Percentiles rank a stretch among this genome's conserved stretches.
phyloP scores from a whole-genome alignment of 1,140 invertebrate species.

The Trigoniulus corallinus region DNA sequence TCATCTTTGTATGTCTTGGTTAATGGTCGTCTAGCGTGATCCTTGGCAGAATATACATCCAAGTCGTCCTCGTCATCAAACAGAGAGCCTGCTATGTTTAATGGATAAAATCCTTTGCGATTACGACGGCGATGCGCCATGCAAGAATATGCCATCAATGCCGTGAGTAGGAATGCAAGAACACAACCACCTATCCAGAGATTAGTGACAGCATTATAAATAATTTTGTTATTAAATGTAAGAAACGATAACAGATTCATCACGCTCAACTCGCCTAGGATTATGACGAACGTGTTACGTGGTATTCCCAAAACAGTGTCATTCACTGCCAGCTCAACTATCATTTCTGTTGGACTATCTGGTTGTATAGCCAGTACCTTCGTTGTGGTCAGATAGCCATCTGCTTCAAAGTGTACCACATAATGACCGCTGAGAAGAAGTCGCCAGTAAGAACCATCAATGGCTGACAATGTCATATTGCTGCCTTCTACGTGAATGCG shows the following conservation, averaged over 20 bases:
- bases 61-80: constrained; percentile 4
- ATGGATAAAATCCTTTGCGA: not conserved
- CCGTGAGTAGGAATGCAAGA: too few relatives aligned
- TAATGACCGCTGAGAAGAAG: not conserved
- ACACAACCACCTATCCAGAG: too few relatives aligned
- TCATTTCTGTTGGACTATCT: not conserved
- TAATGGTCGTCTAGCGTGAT: not conserved
- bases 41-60: not conserved
- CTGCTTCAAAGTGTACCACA: not conserved
- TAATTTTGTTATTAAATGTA: too few relatives aligned
- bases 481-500: not conserved
- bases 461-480: not conserved
- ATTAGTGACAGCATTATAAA: too few relatives aligned
- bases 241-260: too few relatives aligned
- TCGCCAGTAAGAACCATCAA: not conserved
- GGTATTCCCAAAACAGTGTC: not conserved
- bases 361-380: not conserved
- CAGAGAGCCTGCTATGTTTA: not conserved
- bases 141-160: too few relatives aligned
- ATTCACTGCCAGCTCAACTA: not conserved
- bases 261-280: not conserved
- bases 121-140: too few relatives aligned
- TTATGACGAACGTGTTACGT: not conserved
- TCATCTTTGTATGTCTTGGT: constrained; percentile 2
- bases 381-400: not conserved